These are phyloP conservation scores for Sciurus niger DNA, from an alignment of 2,113 vertebrate genomes.

Conservation along the genomic window DNA sequence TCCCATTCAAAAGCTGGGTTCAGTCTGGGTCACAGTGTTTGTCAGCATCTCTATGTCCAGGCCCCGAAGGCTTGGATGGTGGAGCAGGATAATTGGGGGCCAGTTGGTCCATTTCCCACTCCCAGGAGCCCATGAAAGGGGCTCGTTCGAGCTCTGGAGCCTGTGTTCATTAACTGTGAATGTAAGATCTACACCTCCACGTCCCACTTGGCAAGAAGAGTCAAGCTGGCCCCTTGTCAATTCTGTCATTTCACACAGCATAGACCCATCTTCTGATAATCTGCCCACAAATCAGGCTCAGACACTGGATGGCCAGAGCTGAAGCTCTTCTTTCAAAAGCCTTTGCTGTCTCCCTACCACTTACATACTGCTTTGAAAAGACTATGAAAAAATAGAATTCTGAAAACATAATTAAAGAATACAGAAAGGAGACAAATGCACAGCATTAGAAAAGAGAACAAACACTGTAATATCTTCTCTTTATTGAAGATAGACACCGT, in stretches of 20 bases:
- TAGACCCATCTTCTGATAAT: neutral
- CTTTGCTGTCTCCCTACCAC: neutral
- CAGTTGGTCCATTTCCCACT: slow-evolving; percentile 71
- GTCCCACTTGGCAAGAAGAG: slow-evolving; percentile 45
- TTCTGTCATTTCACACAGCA: slow-evolving; percentile 63
- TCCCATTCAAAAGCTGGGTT: slow-evolving; percentile 72
- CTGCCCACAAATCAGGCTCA: slow-evolving; percentile 6
- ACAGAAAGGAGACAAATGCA: slow-evolving; percentile 25
- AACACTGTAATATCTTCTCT: neutral
- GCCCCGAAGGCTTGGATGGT: slow-evolving; percentile 26
- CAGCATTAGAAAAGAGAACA: neutral
- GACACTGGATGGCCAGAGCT: neutral
- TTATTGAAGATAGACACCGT: neutral
- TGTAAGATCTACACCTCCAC: neutral
- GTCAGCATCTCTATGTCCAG: slow-evolving; percentile 71
- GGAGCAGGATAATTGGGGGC: slow-evolving; percentile 43
- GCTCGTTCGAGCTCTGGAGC: neutral
- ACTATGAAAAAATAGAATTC: neutral
- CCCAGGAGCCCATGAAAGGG: slow-evolving; percentile 64
- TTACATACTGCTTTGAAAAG: slow-evolving; percentile 47
- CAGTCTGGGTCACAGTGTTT: slow-evolving; percentile 74
- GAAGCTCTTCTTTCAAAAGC: slow-evolving; percentile 23
- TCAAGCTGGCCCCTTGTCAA: slow-evolving; percentile 31
- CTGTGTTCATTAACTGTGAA: slow-evolving; percentile 37
- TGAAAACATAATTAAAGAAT: slow-evolving; percentile 26